Evolutionary conservation across 2,113 vertebrate genomes (phyloP), one percentile per base, ranked within the genome.

Genomic region (Hippocampus comes): DNA sequence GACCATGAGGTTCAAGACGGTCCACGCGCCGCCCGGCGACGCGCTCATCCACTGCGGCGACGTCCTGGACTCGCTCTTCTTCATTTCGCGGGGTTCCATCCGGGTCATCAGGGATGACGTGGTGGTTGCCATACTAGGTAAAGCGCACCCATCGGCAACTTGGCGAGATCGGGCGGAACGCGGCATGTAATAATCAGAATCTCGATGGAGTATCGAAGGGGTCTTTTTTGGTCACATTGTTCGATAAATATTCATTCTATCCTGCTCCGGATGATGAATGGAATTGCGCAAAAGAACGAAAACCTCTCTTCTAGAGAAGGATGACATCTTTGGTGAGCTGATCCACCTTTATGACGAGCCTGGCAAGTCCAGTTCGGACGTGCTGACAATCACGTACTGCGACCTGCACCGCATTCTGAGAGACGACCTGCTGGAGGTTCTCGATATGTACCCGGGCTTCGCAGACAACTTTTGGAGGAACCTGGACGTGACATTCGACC

Each of bases 401-500:
- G 97, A 99, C 87, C 85, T 99, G 79, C 97, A 99, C 84, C 94
- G 94, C 76, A 98, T 99, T 86, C 94, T 91, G 71, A 91, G 96
- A 1, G 93, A 97, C 3, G 96, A 99, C 87, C 93, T 99, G 66
- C 91, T 99, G 69, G 96, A 98, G 83, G 95, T 99, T 67, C 82
- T 99, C 73, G 96, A 98, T 79, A 92, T 98, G 88, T 99, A 97
- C 77, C 97, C 97, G 0, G 87, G 88, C 67, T 99, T 98, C 78
- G 95, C 95, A 1, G 94, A 96, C 89, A 94, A 92, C 79, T 98
- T 99, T 90, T 99, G 97, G 97, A 95, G 92, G 82, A 97, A 97
- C 87, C 83, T 99, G 73, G 95, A 98, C 80, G 95, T 99, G 89
- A 97, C 96, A 2, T 96, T 95, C 87, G 95, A 98, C 88, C 91